Conservation (phyloP, 2,113 vertebrate species). For the Catagonus wagneri region DNA sequence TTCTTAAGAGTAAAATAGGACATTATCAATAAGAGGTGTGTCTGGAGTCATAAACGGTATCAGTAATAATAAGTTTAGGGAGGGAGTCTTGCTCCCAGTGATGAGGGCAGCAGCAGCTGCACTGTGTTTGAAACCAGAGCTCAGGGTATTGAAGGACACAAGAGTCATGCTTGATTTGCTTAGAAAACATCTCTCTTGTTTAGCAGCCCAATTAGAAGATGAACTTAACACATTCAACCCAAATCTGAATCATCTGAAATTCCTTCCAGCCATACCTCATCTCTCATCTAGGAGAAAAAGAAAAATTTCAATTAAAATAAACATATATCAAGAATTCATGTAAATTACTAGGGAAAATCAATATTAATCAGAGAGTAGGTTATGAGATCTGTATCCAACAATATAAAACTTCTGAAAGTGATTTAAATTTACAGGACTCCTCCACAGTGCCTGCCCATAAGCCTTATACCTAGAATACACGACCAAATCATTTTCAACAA, state of each 20-base stretch:
- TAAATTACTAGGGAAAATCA: neutral
- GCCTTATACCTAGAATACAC: neutral
- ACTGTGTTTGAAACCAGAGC: conserved; percentile 49
- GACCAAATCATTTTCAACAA: neutral
- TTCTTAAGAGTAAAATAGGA: neutral
- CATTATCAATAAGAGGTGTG: neutral
- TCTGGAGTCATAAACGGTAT: neutral
- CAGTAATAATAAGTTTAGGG: neutral
- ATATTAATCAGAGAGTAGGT: neutral
- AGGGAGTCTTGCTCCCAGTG: neutral
- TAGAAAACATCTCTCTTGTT: conserved; percentile 57
- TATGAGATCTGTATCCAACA: neutral
- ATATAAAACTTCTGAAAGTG: neutral
- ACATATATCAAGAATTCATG: neutral
- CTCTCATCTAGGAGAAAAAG: neutral
- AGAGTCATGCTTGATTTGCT: conserved; percentile 50
- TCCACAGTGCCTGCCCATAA: neutral
- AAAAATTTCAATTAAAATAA: neutral
- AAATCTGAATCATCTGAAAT: conserved; percentile 29
- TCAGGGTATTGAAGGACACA: neutral
- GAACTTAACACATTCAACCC: conserved; percentile 11
- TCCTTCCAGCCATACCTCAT: neutral
- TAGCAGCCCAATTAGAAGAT: conserved; percentile 46
- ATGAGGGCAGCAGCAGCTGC: neutral
- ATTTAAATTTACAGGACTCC: neutral